These are phyloP conservation scores for Drosophila ficusphila DNA, from an alignment of 1,140 invertebrate genomes.

Conservation along the genomic window DNA sequence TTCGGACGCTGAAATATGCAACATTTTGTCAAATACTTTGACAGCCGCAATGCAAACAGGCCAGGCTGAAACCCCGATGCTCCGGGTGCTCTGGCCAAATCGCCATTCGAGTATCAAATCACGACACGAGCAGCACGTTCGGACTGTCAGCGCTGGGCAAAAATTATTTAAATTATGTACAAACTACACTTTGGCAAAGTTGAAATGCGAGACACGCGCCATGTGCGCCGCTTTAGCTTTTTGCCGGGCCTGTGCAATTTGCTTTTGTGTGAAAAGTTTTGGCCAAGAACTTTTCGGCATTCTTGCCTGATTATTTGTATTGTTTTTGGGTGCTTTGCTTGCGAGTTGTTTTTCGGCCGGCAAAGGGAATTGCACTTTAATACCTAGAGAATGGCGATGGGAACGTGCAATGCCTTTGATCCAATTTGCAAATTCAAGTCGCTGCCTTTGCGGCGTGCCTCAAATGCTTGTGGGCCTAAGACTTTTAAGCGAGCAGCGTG, in stretches of 20 bases:
- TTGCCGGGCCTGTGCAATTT: conserved; percentile 17
- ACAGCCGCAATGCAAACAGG: conserved; percentile 65
- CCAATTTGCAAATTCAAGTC: conserved; percentile 66
- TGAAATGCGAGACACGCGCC: conserved; percentile 77
- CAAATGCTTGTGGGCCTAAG: conserved; percentile 37
- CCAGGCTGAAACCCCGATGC: conserved; percentile 8
- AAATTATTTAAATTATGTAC: conserved; percentile 79
- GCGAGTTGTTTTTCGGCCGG: conserved; percentile 29
- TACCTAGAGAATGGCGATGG: conserved; percentile 34
- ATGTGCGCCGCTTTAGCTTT: conserved; percentile 32
- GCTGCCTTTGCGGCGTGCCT: conserved; percentile 44
- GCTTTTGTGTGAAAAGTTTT: conserved; percentile 50
- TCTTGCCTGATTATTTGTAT: conserved; percentile 44
- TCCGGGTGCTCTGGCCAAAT: conserved; percentile 17
- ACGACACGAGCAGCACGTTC: conserved; percentile 59
- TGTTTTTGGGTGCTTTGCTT: conserved; percentile 22
- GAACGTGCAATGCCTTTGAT: conserved; percentile 71
- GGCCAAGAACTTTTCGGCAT: conserved; percentile 47
- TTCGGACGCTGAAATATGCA: conserved; percentile 71
- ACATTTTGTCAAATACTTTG: conserved; percentile 76
- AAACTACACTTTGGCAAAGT: conserved; percentile 65
- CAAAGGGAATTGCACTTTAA: conserved; percentile 64
- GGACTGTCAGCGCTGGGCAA: conserved; percentile 59
- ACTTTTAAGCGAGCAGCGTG: too few relatives aligned
- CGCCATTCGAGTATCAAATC: conserved; percentile 56